These are phyloP conservation scores for Ctenosaura bakeri DNA, from an alignment of 2,797 vertebrate genomes.

Conservation along the genomic window DNA sequence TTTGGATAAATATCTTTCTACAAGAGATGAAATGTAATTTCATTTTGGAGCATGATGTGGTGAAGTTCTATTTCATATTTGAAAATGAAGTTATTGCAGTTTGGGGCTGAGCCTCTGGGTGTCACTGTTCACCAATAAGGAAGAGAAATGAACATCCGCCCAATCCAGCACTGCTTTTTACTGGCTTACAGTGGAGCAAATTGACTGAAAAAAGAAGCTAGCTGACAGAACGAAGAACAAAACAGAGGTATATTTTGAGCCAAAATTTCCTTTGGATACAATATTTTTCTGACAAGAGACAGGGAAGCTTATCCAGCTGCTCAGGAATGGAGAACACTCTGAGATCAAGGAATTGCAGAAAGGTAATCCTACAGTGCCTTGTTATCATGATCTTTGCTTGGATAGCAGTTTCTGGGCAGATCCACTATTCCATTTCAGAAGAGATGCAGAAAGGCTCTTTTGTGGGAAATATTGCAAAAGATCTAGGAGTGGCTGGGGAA, in stretches of 20 bases:
- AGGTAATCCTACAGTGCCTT: slow-evolving; percentile 5
- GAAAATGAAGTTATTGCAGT: background rate
- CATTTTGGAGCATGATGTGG: background rate
- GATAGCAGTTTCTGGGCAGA: slow-evolving; percentile 49
- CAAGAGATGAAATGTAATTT: background rate
- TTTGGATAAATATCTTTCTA: background rate
- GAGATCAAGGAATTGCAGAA: background rate
- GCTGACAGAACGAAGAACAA: slow-evolving; percentile 59
- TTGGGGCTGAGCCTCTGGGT: slow-evolving; percentile 38
- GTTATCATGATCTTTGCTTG: background rate
- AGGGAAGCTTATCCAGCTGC: background rate
- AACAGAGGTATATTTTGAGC: background rate
- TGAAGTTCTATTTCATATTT: background rate
- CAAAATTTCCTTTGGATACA: background rate
- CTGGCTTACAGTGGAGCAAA: background rate
- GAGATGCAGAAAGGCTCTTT: slow-evolving; percentile 77
- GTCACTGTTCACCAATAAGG: slow-evolving; percentile 5
- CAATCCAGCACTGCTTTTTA: background rate
- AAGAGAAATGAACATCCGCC: too few species aligned
- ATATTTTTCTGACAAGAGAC: background rate
- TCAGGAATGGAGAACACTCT: slow-evolving; percentile 9
- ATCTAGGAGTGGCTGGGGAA: slow-evolving; percentile 74
- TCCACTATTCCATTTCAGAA: slow-evolving; percentile 78
- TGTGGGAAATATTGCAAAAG: slow-evolving; percentile 75
- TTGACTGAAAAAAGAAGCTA: slow-evolving; percentile 30